Evolutionary conservation across 1,140 invertebrate species (phyloP).

Genomic region (Procambarus virginalis): DNA sequence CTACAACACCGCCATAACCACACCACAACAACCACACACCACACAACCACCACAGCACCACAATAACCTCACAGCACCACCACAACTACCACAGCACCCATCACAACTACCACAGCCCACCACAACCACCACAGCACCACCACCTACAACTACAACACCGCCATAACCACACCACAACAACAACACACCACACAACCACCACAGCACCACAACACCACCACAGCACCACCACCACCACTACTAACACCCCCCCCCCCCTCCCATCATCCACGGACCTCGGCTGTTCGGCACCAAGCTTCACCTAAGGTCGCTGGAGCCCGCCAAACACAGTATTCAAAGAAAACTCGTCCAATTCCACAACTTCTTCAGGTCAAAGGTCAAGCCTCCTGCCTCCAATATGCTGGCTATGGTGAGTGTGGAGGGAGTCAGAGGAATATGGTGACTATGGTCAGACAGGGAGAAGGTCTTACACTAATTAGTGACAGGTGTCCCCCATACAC

Average conservation of each 20-base stretch:
- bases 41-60: not conserved
- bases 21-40: no score
- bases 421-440: no score
- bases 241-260: no score
- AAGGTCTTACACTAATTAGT: no score
- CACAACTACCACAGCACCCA: no score
- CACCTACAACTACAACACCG: no score
- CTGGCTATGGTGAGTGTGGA: conserved; percentile 81
- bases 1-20: no score
- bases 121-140: not conserved
- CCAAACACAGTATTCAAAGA: conserved; percentile 78
- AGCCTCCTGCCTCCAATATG: conserved; percentile 86
- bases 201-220: not conserved
- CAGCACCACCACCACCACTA: not conserved
- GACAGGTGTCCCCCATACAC: no score
- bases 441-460: no score
- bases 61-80: not conserved
- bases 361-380: conserved; percentile 83
- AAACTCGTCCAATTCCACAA: conserved; percentile 87
- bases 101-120: no score
- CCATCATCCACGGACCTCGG: conserved; percentile 74
- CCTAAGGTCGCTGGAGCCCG: conserved; percentile 78
- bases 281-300: conserved; percentile 80
- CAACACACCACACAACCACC: not conserved
- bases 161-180: not conserved